A percentile compares a stretch with the other conserved stretches of the same genome.
These are phyloP conservation scores for Gila orcuttii DNA, from an alignment of 2,113 vertebrate genomes.

Conservation along the genomic window DNA sequence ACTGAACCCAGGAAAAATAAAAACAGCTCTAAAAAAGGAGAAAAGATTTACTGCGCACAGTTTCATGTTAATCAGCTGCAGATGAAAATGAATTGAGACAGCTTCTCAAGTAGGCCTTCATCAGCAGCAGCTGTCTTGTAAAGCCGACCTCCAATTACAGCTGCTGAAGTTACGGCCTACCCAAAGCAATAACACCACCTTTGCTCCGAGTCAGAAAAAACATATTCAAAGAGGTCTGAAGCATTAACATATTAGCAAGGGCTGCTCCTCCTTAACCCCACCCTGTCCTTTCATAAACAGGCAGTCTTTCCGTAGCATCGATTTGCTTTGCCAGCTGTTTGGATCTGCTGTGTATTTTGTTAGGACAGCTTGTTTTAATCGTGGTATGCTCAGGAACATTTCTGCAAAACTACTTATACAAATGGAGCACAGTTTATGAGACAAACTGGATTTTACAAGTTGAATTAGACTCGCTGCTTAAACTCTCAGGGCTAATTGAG, in stretches of 20 bases:
- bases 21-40: not conserved
- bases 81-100: conserved; percentile 32
- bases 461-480: conserved; percentile 9
- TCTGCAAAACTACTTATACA: conserved; percentile 33
- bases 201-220: not conserved
- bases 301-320: conserved; percentile 10
- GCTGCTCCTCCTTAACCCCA: conserved; percentile 10
- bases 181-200: not conserved
- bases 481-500: conserved; percentile 1
- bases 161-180: conserved; percentile 31
- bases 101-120: conserved; percentile 26
- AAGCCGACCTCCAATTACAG: conserved; percentile 39
- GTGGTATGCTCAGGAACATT: conserved; percentile 47
- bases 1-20: not conserved
- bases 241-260: conserved; percentile 13
- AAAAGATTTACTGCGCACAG: not conserved
- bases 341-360: conserved; percentile 45
- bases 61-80: conserved; percentile 32
- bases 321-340: conserved; percentile 45
- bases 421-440: conserved; percentile 34
- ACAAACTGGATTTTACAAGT: conserved; percentile 36
- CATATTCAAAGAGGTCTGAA: conserved; percentile 11
- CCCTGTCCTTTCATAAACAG: conserved; percentile 8
- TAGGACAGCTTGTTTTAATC: conserved; percentile 52
- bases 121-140: conserved; percentile 42